Conservation (phyloP, 2,113 vertebrate species). For the Procavia capensis region DNA sequence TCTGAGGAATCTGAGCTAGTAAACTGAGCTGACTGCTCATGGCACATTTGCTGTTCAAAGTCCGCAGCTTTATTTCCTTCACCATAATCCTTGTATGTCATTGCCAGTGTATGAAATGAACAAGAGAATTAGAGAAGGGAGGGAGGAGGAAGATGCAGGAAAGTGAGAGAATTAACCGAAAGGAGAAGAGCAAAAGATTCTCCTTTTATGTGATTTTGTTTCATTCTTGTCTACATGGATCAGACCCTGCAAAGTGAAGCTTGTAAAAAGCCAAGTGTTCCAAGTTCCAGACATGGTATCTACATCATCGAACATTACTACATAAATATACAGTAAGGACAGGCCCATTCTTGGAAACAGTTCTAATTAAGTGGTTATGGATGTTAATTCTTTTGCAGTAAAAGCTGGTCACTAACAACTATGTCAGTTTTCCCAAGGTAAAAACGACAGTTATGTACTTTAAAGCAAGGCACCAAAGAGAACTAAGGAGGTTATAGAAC, state of each 20-base stretch:
- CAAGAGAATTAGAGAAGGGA: not conserved
- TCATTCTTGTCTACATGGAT: not conserved
- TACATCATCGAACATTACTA: conserved; percentile 55
- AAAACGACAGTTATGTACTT: conserved; percentile 43
- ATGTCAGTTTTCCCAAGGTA: not conserved
- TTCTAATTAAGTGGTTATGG: conserved; percentile 23
- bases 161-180: not conserved
- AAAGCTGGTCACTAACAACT: conserved; percentile 38
- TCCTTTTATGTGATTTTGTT: not conserved
- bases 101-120: not conserved
- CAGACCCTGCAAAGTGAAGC: not conserved
- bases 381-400: conserved; percentile 50
- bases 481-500: not conserved
- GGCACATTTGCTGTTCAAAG: not conserved
- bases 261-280: conserved; percentile 30
- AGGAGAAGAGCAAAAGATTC: not conserved
- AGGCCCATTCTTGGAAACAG: conserved; percentile 26
- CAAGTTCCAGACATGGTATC: conserved; percentile 56
- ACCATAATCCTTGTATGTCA: not conserved
- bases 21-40: not conserved
- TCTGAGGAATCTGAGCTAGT: not conserved
- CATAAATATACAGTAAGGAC: not conserved
- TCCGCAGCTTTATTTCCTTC: conserved; percentile 29
- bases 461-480: conserved; percentile 3
- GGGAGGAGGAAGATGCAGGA: not conserved